phyloP scores from a whole-genome alignment of 1,140 invertebrate genomes.

The Chrysopa pallens region DNA sequence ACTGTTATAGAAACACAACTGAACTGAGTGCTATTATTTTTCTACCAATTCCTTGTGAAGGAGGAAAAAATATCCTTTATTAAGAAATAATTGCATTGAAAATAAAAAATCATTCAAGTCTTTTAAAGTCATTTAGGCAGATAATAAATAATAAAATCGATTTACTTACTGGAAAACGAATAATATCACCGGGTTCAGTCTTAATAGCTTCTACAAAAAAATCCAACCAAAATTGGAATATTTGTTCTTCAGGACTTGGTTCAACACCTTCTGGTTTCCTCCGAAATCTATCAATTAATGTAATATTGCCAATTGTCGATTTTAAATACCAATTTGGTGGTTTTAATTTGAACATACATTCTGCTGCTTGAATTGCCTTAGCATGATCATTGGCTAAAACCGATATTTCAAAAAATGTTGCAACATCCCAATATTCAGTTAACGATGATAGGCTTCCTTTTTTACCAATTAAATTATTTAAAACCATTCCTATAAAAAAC shows the following conservation, averaged over 20 bases:
- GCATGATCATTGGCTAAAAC: constrained; percentile 93
- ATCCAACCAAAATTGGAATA: constrained; percentile 97
- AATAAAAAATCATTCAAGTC: too few species aligned
- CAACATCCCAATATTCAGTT: constrained; percentile 98
- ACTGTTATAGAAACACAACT: too few species aligned
- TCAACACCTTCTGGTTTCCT: constrained; percentile 56
- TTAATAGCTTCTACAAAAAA: constrained; percentile 92
- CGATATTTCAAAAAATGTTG: constrained; percentile 98
- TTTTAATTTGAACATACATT: constrained; percentile 98
- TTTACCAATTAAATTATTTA: constrained; percentile 96
- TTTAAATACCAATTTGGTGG: constrained; percentile 98
- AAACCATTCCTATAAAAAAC: constrained; percentile 52
- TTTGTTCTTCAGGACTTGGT: constrained; percentile 56
- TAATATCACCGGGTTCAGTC: constrained; percentile 53
- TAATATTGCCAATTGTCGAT: constrained; percentile 95
- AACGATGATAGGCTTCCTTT: constrained; percentile 87
- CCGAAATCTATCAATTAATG: constrained; percentile 82
- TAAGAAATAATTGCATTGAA: too few species aligned
- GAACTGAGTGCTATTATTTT: too few species aligned
- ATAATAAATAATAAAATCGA: neutral
- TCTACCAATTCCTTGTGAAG: too few species aligned
- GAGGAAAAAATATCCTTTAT: too few species aligned
- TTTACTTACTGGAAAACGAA: constrained; percentile 74
- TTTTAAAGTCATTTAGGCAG: too few species aligned
- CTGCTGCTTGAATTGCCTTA: constrained; percentile 93